Base-by-base conservation (phyloP, 2,113 vertebrate species). In the Neogobius melanostomus region DNA sequence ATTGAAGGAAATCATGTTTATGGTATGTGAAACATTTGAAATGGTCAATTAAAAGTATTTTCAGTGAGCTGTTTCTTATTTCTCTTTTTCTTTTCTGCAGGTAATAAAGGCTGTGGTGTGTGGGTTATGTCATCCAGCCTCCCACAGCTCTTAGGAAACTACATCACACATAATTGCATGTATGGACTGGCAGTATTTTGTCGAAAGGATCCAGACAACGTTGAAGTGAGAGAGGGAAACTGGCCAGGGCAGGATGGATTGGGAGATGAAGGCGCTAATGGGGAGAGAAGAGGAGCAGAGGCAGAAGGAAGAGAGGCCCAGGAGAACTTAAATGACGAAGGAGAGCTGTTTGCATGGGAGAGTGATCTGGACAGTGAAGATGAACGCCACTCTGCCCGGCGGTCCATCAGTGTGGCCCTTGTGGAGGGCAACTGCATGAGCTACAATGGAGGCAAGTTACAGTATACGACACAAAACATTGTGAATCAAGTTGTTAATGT, bases 71-170 rank as follows among this genome's bases (percentile, higher is more conserved):
- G 28, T 36, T 36, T 2, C 3, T 36, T 36, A 36, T 36, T 36
- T 28, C 28, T 28, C 28, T 28, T 36, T 36, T 74, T 28, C 14
- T 61, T 1, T 66, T 57, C 46, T 67, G 21, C 69, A 98, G 95
- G 93, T 72, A 96, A 95, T 87, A 95, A 93, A 84, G 94, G 95
- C 78, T 98, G 96, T 15, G 94, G 96, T 0, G 93, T 98, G 66
- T 96, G 95, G 95, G 92, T 97, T 52, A 95, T 94, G 93, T 94
- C 95, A 0, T 96, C 95, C 72, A 97, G 96, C 87, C 93, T 96
- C 53, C 94, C 94, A 0, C 95, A 97, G 53, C 93, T 98, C 61
- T 83, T 93, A 46, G 92, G 91, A 75, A 96, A 95, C 86, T 92
- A 92, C 60, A 93, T 97, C 73, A 93, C 93, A 83, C 95, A 96